Evolutionary conservation across 2,113 vertebrate species (phyloP).

Genomic region (Bothrops jararaca): DNA sequence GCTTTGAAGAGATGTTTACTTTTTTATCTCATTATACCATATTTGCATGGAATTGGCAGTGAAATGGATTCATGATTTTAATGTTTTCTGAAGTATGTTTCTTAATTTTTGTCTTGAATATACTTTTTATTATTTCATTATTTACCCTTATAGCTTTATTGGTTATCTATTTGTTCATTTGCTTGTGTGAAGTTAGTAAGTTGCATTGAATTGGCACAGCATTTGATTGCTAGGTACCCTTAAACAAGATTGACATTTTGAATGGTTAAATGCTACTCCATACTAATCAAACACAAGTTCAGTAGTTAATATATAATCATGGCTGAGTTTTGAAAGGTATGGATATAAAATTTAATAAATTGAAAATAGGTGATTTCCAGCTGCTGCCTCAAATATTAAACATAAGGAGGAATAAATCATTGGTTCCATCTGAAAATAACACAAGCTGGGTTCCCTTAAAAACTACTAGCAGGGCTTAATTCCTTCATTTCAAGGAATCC

Average conservation of each 20-base stretch:
- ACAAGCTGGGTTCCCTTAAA: background rate
- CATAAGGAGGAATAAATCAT: background rate
- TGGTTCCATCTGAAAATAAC: background rate
- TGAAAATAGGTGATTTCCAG: background rate
- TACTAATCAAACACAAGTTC: slow-evolving; percentile 5
- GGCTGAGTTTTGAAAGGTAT: background rate
- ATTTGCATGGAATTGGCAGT: background rate
- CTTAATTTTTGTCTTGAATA: background rate
- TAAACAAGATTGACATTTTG: slow-evolving; percentile 2
- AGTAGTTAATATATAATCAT: background rate
- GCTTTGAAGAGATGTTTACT: background rate
- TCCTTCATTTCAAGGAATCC: background rate
- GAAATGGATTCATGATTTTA: background rate
- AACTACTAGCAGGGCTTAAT: background rate
- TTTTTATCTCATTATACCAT: no score
- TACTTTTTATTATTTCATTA: background rate
- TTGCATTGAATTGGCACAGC: background rate
- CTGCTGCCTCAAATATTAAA: background rate
- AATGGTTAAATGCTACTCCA: background rate
- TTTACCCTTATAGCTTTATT: background rate
- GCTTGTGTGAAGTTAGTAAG: background rate
- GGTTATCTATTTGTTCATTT: background rate
- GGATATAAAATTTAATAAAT: slow-evolving; percentile 2
- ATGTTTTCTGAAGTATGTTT: background rate
- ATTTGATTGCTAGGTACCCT: background rate